Evolutionary conservation across 2,113 vertebrate species (phyloP), one percentile per base, ranked within the genome.

Genomic region (Tonatia bakeri): DNA sequence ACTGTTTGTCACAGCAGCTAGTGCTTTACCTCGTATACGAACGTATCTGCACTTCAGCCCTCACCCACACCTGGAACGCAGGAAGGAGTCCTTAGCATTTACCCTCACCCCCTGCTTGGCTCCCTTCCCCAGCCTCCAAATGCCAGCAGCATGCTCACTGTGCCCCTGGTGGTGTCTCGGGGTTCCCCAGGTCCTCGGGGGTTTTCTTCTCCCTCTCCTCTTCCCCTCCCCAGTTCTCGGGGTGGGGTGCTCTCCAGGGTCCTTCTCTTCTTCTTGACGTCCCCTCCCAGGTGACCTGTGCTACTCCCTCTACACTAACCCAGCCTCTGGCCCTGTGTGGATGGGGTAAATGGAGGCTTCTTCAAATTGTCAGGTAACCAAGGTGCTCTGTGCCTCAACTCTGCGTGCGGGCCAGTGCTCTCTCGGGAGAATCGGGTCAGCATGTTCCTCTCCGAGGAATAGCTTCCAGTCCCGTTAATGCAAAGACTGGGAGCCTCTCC

Each of bases 31-130:
- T 9, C 16, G 40, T 4, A 36, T 33, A n/a, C 22, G 0, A 36
- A 19, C 1, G n/a, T 13, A 7, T 47, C 26, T 73, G 45, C 10
- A 5, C 28, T 67, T 45, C 56, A 47, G 47, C 20, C 38, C 31
- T 40, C 52, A 8, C 9, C 75, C 38, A 31, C 2, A 5, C 69
- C 81, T 20, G 0, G 20, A 20, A 10, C 38, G 1, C 7, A 50
- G 79, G 45, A n/a, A 40, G 79, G 45, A 31, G 4, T 24, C 22
- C 22, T 69, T 11, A 9, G 5, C 5, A 7, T 20, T 56, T 12
- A 10, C 9, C 45, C 6, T 26, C 33, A 4, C 1, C 2, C 19
- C 8, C 75, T 2, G 0, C 15, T 0, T 0, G 20, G 17, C 73
- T 16, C 43, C 33, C 7, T 33, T 38, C 4, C 19, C 15, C 54